Base-by-base conservation (phyloP, 2,113 vertebrate species). In the Xenopus borealis region DNA sequence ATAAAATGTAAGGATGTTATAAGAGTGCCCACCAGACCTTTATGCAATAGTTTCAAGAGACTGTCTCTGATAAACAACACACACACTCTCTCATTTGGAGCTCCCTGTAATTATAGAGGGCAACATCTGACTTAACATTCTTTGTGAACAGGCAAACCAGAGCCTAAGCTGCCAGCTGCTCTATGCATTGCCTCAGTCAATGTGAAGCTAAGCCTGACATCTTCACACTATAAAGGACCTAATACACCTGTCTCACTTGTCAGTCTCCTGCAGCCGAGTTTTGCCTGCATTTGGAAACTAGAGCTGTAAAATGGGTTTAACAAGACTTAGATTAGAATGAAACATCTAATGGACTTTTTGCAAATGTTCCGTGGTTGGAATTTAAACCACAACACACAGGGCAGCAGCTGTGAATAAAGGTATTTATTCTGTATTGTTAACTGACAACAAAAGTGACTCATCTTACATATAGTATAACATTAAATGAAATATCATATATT, bases 191-290 rank as follows among this genome's bases (percentile, higher is more conserved):
- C 81, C 75, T 78, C 75, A 80, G 72, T 79, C 88, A 88, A 90
- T 91, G 91, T 83, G 88, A 76, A 78, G 79, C 78, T 69, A 86
- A 89, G 87, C 83, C 81, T 69, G 78, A 85, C 87, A 85, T 85
- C 81, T 89, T 89, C 88, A 89, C 47, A 89, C 88, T 85, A 85
- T 59, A 55, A 80, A 78, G 84, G 84, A 85, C 82, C 86, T 78
- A 10, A 0, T 55, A 89, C 91, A 92, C 88, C 91, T 92, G 91
- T 92, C 88, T 81, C 83, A 87, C 86, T 80, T 84, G 86, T 91
- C 91, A 90, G 86, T 88, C 88, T 87, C 82, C n/a, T 83, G 78
- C 68, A 80, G 58, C 72, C 84, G 84, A 89, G 72, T 81, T 83
- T 86, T 78, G 17, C 75, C 72, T 81, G 85, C 82, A 78, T 80